phyloP scores from a whole-genome alignment of 2,888 invertebrate species.

The Andrena bicolor region DNA sequence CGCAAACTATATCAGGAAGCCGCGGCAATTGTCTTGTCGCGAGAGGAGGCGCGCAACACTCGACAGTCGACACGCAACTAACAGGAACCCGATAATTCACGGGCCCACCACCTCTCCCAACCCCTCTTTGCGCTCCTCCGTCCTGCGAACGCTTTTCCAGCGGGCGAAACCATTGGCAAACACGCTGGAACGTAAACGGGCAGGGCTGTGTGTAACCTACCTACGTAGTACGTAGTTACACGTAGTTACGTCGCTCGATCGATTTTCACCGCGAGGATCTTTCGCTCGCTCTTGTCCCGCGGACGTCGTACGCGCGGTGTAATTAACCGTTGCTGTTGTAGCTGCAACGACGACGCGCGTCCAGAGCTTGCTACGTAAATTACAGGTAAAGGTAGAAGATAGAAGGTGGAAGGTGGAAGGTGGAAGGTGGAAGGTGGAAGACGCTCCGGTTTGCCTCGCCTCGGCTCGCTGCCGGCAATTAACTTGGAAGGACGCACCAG shows the following conservation, averaged over 20 bases:
- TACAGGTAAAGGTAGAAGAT: constrained; percentile 72
- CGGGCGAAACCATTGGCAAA: neutral
- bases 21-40: constrained; percentile 84
- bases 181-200: neutral
- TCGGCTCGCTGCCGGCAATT: constrained; percentile 76
- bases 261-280: constrained; percentile 42
- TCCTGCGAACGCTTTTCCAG: constrained; percentile 29
- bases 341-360: constrained; percentile 66
- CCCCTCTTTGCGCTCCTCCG: neutral
- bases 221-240: too few relatives aligned
- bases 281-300: constrained; percentile 32
- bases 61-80: constrained; percentile 78
- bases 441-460: constrained; percentile 66
- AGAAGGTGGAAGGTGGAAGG: constrained; percentile 43
- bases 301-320: constrained; percentile 46
- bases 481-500: constrained; percentile 76
- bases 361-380: constrained; percentile 74
- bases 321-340: constrained; percentile 78
- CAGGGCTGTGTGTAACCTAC: too few relatives aligned
- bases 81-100: constrained; percentile 80
- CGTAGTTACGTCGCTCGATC: constrained; percentile 17
- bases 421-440: constrained; percentile 71
- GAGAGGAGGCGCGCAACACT: constrained; percentile 75
- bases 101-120: constrained; percentile 37
- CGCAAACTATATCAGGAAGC: constrained; percentile 80